Evolutionary conservation across 92 coral and sea anemone genomes (phyloP), one percentile per base, ranked within the genome.

Genomic region (Palythoa heliodiscus): DNA sequence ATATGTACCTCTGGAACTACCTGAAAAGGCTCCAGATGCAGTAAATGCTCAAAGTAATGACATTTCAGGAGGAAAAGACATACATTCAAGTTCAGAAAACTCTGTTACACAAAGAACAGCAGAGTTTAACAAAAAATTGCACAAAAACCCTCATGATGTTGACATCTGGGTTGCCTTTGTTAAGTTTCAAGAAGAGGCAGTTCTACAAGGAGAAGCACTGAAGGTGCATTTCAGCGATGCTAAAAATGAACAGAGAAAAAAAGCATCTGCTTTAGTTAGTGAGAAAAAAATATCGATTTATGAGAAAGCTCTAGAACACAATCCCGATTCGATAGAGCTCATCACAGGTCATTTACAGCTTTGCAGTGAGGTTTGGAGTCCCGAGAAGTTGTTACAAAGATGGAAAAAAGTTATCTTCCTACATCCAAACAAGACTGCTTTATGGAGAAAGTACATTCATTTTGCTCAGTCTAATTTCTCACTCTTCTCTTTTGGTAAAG

Each of bases 271-370:
- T 52, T 61, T 93, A 1, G 71, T 92, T 12, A 81, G 74, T 57
- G 99, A 97, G 84, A 97, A 97, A 85, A 92, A 93, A 87, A 91
- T 93, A 55, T 89, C 99, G 10, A 92, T 97, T 13, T 86, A 91
- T 40, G 98, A 97, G 63, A 92, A 94, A 89, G 99, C 98, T 55
- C 87, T 97, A 73, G 93, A 93, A 72, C 94, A 91, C 63, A 97
- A 97, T 80, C 92, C 99, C 17, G 70, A 87, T 29, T 91, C 93
- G 9, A 90, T 88, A 35, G 98, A 94, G 47, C 87, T 97, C 1
- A 93, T 97, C 16, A 76, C 84, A 0, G 93, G 87, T 52, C 92
- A 95, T 40, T 83, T 94, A 76, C 91, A 93, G 20, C 85, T 94
- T 3, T 95, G 95, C 73, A 61, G 84, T 71, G 95, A 90, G 72